phyloP scores from a whole-genome alignment of 1,140 invertebrate species.

The Nylanderia fulva region DNA sequence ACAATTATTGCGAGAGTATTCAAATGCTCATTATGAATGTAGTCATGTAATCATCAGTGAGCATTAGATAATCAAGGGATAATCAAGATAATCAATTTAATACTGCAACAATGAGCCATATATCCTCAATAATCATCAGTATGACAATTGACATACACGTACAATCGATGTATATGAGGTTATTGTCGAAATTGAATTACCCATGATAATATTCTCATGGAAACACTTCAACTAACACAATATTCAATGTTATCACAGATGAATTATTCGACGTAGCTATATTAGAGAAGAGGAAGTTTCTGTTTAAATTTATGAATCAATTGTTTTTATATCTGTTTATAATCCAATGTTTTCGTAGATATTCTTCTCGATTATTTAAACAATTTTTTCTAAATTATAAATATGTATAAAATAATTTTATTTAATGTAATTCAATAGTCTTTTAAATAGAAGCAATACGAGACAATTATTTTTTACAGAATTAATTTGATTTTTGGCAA shows the following conservation, averaged over 20 bases:
- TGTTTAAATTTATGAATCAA: not conserved
- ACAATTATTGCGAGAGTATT: not conserved
- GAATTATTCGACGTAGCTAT: conserved; percentile 3
- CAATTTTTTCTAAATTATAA: too few relatives aligned
- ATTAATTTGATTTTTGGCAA: not conserved
- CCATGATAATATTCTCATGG: conserved; percentile 14
- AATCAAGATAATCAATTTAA: too few relatives aligned
- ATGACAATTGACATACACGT: conserved; percentile 26
- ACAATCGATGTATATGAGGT: conserved; percentile 4
- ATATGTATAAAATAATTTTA: not conserved
- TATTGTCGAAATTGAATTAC: conserved; percentile 45
- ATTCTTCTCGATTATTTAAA: too few relatives aligned
- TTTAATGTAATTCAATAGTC: too few relatives aligned
- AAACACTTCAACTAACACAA: conserved; percentile 20
- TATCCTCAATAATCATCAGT: conserved; percentile 19
- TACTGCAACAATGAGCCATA: conserved; percentile 21
- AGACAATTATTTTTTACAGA: not conserved
- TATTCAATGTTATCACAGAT: conserved; percentile 34
- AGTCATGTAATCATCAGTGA: not conserved
- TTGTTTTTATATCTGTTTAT: not conserved
- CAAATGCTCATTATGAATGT: not conserved
- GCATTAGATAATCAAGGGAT: not conserved
- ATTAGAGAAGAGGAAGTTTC: not conserved
- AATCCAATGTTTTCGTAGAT: not conserved
- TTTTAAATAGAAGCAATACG: too few relatives aligned